These are phyloP conservation scores for Pseudoatta argentina DNA, from an alignment of 1,140 invertebrate species.

Conservation along the genomic window DNA sequence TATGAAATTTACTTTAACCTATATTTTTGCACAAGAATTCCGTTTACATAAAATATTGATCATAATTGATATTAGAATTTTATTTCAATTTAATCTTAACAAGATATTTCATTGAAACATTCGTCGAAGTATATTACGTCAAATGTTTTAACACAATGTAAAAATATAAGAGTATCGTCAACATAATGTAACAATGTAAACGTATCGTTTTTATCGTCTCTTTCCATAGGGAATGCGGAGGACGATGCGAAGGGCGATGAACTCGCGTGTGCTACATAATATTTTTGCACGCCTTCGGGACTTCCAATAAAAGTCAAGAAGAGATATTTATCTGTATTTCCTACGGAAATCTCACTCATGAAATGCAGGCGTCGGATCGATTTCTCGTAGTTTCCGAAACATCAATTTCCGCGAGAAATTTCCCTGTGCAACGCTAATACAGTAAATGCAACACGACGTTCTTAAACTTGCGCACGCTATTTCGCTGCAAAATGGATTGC, in stretches of 20 bases:
- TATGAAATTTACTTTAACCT: neutral
- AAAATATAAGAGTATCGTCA: neutral
- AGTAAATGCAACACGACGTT: neutral
- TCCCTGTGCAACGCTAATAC: neutral
- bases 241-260: neutral
- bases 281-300: neutral
- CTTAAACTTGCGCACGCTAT: neutral
- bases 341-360: slow-evolving; percentile 3
- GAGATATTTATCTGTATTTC: slow-evolving; percentile 29
- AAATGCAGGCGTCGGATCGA: slow-evolving; percentile 31
- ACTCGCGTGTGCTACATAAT: neutral
- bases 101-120: neutral
- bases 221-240: neutral
- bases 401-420: slow-evolving; percentile 15
- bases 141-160: neutral
- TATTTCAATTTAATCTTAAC: slow-evolving; percentile 5
- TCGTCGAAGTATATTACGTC: neutral
- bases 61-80: neutral
- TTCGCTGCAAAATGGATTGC: slow-evolving; percentile 30
- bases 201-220: neutral
- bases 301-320: slow-evolving; percentile 13
- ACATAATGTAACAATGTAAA: neutral
- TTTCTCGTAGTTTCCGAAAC: neutral
- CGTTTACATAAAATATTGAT: neutral
- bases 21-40: neutral